A percentile compares a stretch with the other conserved stretches of the same genome.
Evolutionary conservation across 1,140 invertebrate species (phyloP).

Genomic region (Ceratosolen fusciceps): DNA sequence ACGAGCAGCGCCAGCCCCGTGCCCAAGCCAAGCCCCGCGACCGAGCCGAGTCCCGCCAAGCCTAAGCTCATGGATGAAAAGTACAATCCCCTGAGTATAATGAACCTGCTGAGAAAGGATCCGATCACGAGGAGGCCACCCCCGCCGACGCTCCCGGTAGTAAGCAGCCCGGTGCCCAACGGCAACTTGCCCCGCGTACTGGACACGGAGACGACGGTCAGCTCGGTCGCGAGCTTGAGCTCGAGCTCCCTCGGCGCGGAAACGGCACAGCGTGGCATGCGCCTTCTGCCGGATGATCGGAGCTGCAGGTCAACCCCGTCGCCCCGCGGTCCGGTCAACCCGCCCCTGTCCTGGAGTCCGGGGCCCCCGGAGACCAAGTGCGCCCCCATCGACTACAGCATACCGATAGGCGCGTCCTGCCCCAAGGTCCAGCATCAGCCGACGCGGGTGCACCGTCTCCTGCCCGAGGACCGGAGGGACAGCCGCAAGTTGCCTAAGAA

Average conservation of each 20-base stretch:
- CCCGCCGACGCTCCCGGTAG: neutral
- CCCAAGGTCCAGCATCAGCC: slow-evolving; percentile 74
- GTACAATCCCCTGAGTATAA: slow-evolving; percentile 79
- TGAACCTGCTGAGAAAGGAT: slow-evolving; percentile 78
- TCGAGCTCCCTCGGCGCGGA: neutral
- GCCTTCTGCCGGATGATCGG: slow-evolving; percentile 53
- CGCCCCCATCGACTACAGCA: slow-evolving; percentile 80
- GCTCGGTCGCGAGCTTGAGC: neutral
- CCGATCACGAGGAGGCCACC: slow-evolving; percentile 58
- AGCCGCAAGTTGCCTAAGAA: neutral
- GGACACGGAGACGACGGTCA: slow-evolving; percentile 55
- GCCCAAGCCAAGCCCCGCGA: neutral
- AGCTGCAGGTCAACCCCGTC: slow-evolving; percentile 60
- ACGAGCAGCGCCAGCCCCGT: neutral
- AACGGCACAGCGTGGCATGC: slow-evolving; percentile 58
- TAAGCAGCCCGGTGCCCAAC: neutral
- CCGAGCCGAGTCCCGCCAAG: slow-evolving; percentile 12
- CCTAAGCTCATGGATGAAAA: slow-evolving; percentile 69
- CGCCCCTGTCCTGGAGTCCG: slow-evolving; percentile 64
- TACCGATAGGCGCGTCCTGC: slow-evolving; percentile 87
- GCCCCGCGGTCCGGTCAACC: slow-evolving; percentile 50
- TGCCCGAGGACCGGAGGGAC: neutral
- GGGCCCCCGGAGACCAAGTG: slow-evolving; percentile 62
- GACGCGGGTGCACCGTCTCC: neutral
- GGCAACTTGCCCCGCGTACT: slow-evolving; percentile 61